Base-by-base conservation (phyloP, 2,113 vertebrate species). In the Lethenteron camtschaticum region DNA sequence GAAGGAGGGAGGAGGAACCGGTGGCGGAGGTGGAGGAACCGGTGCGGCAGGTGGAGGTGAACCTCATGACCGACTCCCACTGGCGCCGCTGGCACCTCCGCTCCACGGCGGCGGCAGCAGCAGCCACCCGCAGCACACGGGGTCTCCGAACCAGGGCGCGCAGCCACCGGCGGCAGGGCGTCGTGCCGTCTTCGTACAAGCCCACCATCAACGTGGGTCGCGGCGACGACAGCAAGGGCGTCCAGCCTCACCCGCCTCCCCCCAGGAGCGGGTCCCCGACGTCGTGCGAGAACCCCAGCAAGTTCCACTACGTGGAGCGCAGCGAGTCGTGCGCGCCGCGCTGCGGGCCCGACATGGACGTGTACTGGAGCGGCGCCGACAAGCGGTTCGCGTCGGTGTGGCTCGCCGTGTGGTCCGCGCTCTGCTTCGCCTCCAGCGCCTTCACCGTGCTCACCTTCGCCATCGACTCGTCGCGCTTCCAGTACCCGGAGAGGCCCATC, bases 401-500 rank as follows among this genome's bases (percentile, higher is more conserved):
- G 92, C 87, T 96, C 71, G 85, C 90, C 66, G 78, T 95, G 75
- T 96, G 91, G 94, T 86, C 92, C 56, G 82, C 87, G 41, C 81
- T 96, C 56, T 99, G 94, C 81, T 96, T 95, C 73, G 80, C 89
- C 78, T 96, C 92, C 75, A 96, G 92, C 12, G 84, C 91, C 75
- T 99, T 99, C 79, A 99, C 94, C 0, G 90, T 96, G 10, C 86
- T 99, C 73, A 99, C 94, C 20, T 97, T 97, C 72, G 85, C 96
- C 71, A 82, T 95, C 1, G 89, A 97, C 75, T 91, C 91, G 0
- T 85, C 86, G 73, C 85, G 94, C 16, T 97, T 97, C 82, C 84
- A 85, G 74, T 97, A 97, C 81, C 94, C 94, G 0, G 91, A 97
- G 81, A 83, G 91, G 74, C 94, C 94, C 70, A 96, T 97, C 75